phyloP scores from a whole-genome alignment of 2,113 vertebrate species.

The Heterotilapia buettikoferi region DNA sequence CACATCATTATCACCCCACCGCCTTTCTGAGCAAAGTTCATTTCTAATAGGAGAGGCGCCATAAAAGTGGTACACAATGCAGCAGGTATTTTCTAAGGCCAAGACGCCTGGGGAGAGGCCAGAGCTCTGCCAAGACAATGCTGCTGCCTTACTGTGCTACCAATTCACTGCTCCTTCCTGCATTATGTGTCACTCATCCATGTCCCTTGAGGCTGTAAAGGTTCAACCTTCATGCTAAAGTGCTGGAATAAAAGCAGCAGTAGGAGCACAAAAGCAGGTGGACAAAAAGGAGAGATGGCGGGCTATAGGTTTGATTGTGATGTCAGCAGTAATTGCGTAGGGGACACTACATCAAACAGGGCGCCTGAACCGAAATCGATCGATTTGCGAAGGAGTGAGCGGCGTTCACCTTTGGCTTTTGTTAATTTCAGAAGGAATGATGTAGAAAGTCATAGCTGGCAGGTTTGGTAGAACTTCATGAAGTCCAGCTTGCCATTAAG shows the following conservation, averaged over 20 bases:
- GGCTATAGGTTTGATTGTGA: neutral
- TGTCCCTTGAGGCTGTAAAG: neutral
- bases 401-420: neutral
- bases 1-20: neutral
- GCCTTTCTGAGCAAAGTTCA: conserved; percentile 49
- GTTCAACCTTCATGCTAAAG: neutral
- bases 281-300: neutral
- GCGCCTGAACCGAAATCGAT: neutral
- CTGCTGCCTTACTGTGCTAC: neutral
- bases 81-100: neutral
- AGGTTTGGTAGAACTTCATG: neutral
- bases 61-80: conserved; percentile 18
- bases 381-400: neutral
- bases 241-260: neutral
- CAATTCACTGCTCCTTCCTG: neutral
- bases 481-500: neutral
- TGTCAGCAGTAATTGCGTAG: neutral
- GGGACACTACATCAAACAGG: neutral
- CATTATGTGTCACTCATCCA: neutral
- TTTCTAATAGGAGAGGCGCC: neutral
- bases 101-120: neutral
- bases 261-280: neutral
- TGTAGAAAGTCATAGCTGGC: neutral
- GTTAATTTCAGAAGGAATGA: neutral
- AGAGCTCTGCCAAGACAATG: neutral